Percentiles rank a stretch among this genome's conserved stretches.
phyloP scores from a whole-genome alignment of 1,140 invertebrate genomes.

The Bactericera cockerelli region DNA sequence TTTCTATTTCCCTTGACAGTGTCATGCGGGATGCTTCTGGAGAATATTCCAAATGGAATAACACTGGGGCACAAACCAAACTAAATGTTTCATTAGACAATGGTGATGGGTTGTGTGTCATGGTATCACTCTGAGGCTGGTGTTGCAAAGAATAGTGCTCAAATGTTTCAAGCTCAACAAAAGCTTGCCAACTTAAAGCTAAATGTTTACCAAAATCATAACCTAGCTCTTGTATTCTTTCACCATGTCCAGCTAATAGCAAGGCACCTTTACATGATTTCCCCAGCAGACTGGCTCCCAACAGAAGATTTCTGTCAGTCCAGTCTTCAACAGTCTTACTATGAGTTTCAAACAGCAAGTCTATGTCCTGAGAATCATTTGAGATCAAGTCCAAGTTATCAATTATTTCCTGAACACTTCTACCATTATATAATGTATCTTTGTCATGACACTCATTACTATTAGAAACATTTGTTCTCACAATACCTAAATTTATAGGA shows the following conservation, averaged over 20 bases:
- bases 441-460: too few relatives aligned
- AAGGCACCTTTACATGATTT: conserved; percentile 75
- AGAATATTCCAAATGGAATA: conserved; percentile 55
- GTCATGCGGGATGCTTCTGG: conserved; percentile 34
- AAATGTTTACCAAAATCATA: conserved; percentile 85
- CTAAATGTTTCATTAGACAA: conserved; percentile 33
- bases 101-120: too few relatives aligned
- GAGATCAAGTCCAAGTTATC: too few relatives aligned
- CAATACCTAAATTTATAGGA: conserved; percentile 31
- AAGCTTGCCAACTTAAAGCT: conserved; percentile 72
- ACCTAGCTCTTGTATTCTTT: conserved; percentile 36
- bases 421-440: too few relatives aligned
- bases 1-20: conserved; percentile 52
- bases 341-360: too few relatives aligned
- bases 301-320: conserved; percentile 64
- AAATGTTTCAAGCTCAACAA: conserved; percentile 48
- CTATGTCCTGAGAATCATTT: too few relatives aligned
- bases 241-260: conserved; percentile 59
- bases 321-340: conserved; percentile 60
- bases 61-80: conserved; percentile 62
- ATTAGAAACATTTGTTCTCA: neutral
- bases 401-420: too few relatives aligned
- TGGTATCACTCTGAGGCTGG: too few relatives aligned
- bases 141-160: too few relatives aligned
- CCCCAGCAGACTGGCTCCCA: conserved; percentile 64